Evolutionary conservation across 53 echinoderm and acorn worm species (phyloP).

Genomic region (Pentamera pediparva): DNA sequence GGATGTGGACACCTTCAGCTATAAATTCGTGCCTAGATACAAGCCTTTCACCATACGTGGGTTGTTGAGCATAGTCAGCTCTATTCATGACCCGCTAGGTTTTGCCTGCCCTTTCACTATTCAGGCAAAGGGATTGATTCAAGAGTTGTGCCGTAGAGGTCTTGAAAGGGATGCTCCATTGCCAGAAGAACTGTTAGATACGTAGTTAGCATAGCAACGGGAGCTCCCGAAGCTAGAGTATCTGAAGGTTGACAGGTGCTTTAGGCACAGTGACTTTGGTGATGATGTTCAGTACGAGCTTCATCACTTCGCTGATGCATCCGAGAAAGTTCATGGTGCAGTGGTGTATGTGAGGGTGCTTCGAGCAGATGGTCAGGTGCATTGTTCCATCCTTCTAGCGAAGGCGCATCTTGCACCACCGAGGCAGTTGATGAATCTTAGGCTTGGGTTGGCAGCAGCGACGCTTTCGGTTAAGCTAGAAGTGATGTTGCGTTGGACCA

Average conservation of each 20-base stretch:
- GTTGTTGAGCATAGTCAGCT: no score
- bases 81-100: no score
- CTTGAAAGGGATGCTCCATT: constrained; percentile 34
- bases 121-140: no score
- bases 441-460: constrained; percentile 46
- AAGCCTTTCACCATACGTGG: no score
- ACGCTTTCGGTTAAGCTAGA: constrained; percentile 40
- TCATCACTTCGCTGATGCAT: constrained; percentile 63
- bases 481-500: constrained; percentile 18
- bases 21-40: no score
- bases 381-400: constrained; percentile 18
- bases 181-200: not conserved
- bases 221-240: constrained; percentile 50
- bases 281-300: constrained; percentile 29
- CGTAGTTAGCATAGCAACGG: constrained; percentile 36
- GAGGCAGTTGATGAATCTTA: constrained; percentile 35
- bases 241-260: constrained; percentile 49
- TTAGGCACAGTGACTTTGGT: constrained; percentile 35
- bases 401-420: constrained; percentile 25
- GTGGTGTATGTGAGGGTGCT: constrained; percentile 27
- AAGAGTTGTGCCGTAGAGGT: constrained; percentile 8
- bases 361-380: constrained; percentile 25
- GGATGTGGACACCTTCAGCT: no score
- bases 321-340: constrained; percentile 40
- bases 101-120: no score